Evolutionary conservation across 30 jellyfish, hydroid and myxozoan species (phyloP).

Genomic region (Chironex yamaguchii): DNA sequence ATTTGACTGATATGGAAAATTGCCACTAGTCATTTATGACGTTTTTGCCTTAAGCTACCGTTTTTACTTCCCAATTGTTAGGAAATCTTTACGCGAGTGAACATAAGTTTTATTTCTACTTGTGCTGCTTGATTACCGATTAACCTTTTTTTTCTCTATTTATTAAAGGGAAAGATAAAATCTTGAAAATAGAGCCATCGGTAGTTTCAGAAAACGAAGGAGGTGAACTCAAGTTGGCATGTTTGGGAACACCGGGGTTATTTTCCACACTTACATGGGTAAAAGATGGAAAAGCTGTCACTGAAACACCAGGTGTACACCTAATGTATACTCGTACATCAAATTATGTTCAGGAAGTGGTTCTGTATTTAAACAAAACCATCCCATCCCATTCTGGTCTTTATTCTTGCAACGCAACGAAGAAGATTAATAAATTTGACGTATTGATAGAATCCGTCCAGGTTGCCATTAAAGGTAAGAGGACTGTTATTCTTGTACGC

Average conservation of each 20-base stretch:
- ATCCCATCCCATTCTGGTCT: conserved; percentile 73
- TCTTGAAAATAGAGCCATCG: conserved; percentile 12
- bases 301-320: neutral
- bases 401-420: conserved; percentile 77
- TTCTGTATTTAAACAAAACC: conserved; percentile 18
- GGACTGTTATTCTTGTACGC: too few relatives aligned
- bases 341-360: conserved; percentile 25
- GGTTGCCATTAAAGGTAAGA: conserved; percentile 40
- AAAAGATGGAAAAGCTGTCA: conserved; percentile 42
- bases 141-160: too few relatives aligned
- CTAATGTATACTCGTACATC: conserved; percentile 4
- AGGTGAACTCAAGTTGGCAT: conserved; percentile 29
- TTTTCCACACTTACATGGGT: conserved; percentile 73
- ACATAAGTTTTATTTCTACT: too few relatives aligned
- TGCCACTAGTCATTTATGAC: too few relatives aligned
- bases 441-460: neutral
- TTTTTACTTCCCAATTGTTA: too few relatives aligned
- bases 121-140: too few relatives aligned
- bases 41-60: too few relatives aligned
- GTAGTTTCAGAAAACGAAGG: conserved; percentile 26
- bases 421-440: conserved; percentile 38
- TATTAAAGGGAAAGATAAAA: conserved; percentile 6
- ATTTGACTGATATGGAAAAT: too few relatives aligned
- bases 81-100: too few relatives aligned
- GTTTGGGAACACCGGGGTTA: conserved; percentile 64